These are phyloP conservation scores for Corbicula japonica DNA, from an alignment of 2,888 invertebrate genomes.

Conservation along the genomic window DNA sequence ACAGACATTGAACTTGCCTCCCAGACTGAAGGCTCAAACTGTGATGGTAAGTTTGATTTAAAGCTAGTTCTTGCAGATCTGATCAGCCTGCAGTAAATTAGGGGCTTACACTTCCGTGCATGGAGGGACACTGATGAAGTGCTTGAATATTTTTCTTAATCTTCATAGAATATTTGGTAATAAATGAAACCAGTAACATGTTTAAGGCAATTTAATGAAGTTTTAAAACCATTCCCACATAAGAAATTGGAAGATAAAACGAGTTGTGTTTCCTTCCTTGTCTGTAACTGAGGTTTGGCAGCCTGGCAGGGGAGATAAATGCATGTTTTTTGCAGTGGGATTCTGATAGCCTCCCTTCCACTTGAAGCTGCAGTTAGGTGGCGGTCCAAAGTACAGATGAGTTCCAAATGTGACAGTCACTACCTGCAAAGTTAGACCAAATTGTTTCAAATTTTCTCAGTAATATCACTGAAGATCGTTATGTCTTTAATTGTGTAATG, in stretches of 20 bases:
- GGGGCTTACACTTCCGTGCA: too few relatives aligned
- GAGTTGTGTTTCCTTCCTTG: constrained; percentile 22
- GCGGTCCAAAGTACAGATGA: constrained; percentile 8
- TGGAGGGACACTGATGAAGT: too few relatives aligned
- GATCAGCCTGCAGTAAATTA: too few relatives aligned
- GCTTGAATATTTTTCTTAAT: too few relatives aligned
- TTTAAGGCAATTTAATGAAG: too few relatives aligned
- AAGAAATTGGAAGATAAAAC: constrained; percentile 42
- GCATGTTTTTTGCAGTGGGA: constrained; percentile 18
- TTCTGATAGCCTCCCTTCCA: constrained; percentile 44
- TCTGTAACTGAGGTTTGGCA: constrained; percentile 33
- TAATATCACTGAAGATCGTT: too few relatives aligned
- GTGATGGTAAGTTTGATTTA: too few relatives aligned
- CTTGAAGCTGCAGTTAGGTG: constrained; percentile 34
- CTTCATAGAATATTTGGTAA: too few relatives aligned
- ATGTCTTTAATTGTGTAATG: too few relatives aligned
- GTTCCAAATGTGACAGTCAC: constrained; percentile 40
- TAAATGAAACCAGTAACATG: too few relatives aligned
- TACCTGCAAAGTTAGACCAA: constrained; percentile 27
- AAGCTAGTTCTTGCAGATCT: too few relatives aligned
- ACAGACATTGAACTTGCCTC: constrained; percentile 28
- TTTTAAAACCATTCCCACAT: constrained; percentile 48
- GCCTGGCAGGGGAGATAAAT: constrained; percentile 42
- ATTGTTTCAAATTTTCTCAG: too few relatives aligned
- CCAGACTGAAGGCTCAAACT: constrained; percentile 1